Evolutionary conservation across 2,113 vertebrate species (phyloP), one percentile per base, ranked within the genome.

Genomic region (Lampris megalopsis): DNA sequence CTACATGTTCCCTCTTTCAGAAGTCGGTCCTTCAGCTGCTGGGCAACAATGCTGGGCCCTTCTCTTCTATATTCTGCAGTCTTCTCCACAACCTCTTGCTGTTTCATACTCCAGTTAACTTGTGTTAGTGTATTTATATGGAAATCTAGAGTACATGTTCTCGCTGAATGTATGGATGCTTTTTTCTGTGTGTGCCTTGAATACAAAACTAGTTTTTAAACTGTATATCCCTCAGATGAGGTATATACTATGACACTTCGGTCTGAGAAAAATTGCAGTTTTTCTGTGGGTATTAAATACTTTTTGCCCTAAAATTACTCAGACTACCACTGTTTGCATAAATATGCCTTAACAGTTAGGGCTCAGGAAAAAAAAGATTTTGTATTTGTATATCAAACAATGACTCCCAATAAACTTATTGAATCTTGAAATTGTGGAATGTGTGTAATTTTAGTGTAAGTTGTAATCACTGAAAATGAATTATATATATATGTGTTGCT

Each of bases 301-400:
- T n/a, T 53, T 69, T 67, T 85, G 77, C 80, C 76, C 76, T 82
- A 35, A 70, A 49, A 58, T 37, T 11, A 24, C 24, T 24, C 24
- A 24, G 24, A 24, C 24, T 24, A 24, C 24, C 24, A 24, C 24
- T 24, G 24, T 43, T 24, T 66, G 10, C 1, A 9, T 37, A 53
- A 68, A 65, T 13, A 36, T 47, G 7, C 65, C 2, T 41, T 11
- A 52, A 4, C n/a, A 68, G 48, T 47, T 38, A 5, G 42, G 47
- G 24, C 2, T 62, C 9, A 24, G 36, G 0, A 2, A 61, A 63
- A 56, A 71, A 5, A 0, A 40, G n/a, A 64, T 69, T 80, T 80
- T 86, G 13, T 78, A 76, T 65, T 59, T 89, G n/a, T 52, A 1
- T 72, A 42, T 71, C 50, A 68, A 56, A 53, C 9, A 35, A 70